These are phyloP conservation scores for Magallana angulata DNA, from an alignment of 1,140 invertebrate species.

Conservation along the genomic window DNA sequence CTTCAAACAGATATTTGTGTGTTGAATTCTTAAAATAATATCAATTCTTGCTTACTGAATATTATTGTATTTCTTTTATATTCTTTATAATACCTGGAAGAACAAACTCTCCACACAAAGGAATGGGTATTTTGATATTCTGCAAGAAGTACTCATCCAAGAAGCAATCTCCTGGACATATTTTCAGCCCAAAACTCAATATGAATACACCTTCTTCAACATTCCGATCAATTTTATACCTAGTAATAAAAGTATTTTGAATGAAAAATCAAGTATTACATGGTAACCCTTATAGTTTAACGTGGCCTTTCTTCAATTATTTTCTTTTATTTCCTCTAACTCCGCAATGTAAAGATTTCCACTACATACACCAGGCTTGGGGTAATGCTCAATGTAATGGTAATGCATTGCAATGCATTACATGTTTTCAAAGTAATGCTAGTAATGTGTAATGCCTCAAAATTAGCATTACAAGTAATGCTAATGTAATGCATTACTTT, in stretches of 20 bases:
- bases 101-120: constrained; percentile 55
- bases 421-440: no score
- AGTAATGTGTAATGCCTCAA: no score
- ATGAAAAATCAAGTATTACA: not conserved
- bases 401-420: no score
- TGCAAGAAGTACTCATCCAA: constrained; percentile 42
- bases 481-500: no score
- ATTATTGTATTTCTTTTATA: not conserved
- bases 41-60: not conserved
- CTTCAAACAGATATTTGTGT: constrained; percentile 31
- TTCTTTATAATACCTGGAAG: constrained; percentile 48
- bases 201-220: constrained; percentile 42
- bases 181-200: constrained; percentile 49
- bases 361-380: no score
- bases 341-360: no score
- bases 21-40: not conserved
- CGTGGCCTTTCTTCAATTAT: no score
- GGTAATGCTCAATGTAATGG: no score
- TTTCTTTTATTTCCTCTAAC: no score
- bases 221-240: constrained; percentile 42
- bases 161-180: constrained; percentile 49
- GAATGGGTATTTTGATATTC: constrained; percentile 47
- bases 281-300: no score
- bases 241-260: not conserved
- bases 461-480: no score